These are phyloP conservation scores for Arothron firmamentum DNA, from an alignment of 2,113 vertebrate species.

Conservation along the genomic window DNA sequence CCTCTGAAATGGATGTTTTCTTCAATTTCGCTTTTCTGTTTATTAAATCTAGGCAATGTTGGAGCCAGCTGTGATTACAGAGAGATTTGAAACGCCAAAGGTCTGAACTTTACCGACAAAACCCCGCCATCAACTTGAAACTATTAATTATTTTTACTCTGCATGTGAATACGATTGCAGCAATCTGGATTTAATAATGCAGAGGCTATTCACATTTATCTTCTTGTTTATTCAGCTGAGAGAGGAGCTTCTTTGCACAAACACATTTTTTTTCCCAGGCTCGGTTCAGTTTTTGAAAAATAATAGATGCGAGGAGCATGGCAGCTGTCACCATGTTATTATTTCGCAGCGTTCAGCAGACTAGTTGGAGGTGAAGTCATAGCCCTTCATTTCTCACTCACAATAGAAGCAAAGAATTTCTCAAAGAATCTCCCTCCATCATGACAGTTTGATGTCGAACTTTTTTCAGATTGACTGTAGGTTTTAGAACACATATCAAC, in stretches of 20 bases:
- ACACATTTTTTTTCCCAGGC: background rate
- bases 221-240: background rate
- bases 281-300: background rate
- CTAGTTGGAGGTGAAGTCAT: background rate
- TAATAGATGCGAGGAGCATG: slow-evolving; percentile 1
- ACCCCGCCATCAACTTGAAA: too few species aligned
- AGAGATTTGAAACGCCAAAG: too few species aligned
- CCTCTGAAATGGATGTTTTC: slow-evolving; percentile 38
- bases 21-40: background rate
- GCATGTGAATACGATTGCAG: too few species aligned
- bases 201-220: background rate
- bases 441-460: too few species aligned
- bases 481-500: too few species aligned
- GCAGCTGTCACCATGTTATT: background rate
- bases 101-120: too few species aligned
- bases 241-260: background rate
- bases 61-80: too few species aligned
- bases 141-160: too few species aligned
- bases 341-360: background rate
- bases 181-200: background rate
- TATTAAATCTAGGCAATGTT: too few species aligned
- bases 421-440: too few species aligned
- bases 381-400: background rate
- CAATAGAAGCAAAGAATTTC: too few species aligned
- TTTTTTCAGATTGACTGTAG: too few species aligned